These are phyloP conservation scores for Silurus aristotelis DNA, from an alignment of 2,797 vertebrate species.

Conservation along the genomic window DNA sequence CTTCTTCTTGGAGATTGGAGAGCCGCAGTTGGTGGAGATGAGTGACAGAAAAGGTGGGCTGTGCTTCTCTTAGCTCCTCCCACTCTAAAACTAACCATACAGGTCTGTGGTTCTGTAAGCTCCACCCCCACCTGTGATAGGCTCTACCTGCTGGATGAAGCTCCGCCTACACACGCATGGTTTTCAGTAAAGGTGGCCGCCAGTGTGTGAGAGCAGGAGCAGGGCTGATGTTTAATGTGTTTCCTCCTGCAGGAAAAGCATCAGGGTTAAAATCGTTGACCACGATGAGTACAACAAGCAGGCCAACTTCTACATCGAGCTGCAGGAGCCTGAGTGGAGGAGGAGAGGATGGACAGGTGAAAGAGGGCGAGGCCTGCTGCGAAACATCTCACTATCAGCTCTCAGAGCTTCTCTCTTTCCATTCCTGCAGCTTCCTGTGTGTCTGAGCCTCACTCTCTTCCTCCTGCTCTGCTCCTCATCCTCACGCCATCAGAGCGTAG, in stretches of 20 bases:
- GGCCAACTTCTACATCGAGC: slow-evolving; percentile 91
- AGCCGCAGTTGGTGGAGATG: slow-evolving; percentile 94
- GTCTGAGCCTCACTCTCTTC: slow-evolving; percentile 42
- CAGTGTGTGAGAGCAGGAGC: neutral
- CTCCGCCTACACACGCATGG: neutral
- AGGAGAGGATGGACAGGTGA: slow-evolving; percentile 93
- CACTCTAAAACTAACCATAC: slow-evolving; percentile 48
- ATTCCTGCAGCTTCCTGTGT: slow-evolving; percentile 31
- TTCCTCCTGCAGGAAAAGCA: slow-evolving; percentile 83
- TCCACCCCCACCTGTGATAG: slow-evolving; percentile 16
- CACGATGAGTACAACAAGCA: slow-evolving; percentile 94
- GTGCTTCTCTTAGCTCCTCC: slow-evolving; percentile 63
- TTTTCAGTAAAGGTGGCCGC: neutral
- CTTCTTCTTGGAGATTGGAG: slow-evolving; percentile 94
- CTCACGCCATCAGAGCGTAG: slow-evolving; percentile 10
- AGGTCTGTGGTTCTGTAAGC: no score
- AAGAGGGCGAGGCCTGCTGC: slow-evolving; percentile 69
- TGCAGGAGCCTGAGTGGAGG: slow-evolving; percentile 91
- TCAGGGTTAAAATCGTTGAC: slow-evolving; percentile 90
- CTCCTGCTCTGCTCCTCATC: slow-evolving; percentile 44
- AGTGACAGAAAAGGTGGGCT: slow-evolving; percentile 98
- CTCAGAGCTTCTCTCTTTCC: slow-evolving; percentile 8
- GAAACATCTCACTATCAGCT: neutral
- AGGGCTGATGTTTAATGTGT: neutral
- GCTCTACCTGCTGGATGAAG: slow-evolving; percentile 22